These are phyloP conservation scores for Pseudopipra pipra DNA, from an alignment of 2,113 vertebrate species.

Conservation along the genomic window DNA sequence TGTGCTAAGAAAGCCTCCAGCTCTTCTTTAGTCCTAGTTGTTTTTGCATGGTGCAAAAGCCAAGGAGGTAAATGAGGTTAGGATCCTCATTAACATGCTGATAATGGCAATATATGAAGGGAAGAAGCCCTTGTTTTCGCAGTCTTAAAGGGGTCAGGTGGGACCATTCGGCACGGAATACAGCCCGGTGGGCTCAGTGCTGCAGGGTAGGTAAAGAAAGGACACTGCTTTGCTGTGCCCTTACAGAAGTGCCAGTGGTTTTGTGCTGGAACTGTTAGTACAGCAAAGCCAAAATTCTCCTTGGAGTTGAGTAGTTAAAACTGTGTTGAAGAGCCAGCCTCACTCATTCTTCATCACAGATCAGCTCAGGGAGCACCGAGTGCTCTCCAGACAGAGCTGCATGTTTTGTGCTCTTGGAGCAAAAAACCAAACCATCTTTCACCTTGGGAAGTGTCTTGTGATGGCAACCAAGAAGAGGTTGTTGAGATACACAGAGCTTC, in stretches of 20 bases:
- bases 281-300: not conserved
- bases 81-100: not conserved
- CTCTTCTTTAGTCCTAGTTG: not conserved
- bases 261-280: not conserved
- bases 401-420: not conserved
- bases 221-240: not conserved
- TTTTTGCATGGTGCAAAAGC: not conserved
- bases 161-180: not conserved
- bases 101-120: not conserved
- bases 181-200: not conserved
- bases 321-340: not conserved
- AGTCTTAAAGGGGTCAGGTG: not conserved
- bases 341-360: rapidly evolving
- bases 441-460: not conserved
- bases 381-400: not conserved
- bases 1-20: not conserved
- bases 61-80: not conserved
- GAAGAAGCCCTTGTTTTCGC: not conserved
- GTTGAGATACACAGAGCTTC: rapidly evolving
- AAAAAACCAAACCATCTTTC: not conserved
- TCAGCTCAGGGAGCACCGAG: not conserved
- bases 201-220: not conserved
- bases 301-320: not conserved
- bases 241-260: not conserved
- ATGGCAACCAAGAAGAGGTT: rapidly evolving